Evolutionary conservation across 2,888 invertebrate species (phyloP), one percentile per base, ranked within the genome.

Genomic region (Agrenia bidenticulata): DNA sequence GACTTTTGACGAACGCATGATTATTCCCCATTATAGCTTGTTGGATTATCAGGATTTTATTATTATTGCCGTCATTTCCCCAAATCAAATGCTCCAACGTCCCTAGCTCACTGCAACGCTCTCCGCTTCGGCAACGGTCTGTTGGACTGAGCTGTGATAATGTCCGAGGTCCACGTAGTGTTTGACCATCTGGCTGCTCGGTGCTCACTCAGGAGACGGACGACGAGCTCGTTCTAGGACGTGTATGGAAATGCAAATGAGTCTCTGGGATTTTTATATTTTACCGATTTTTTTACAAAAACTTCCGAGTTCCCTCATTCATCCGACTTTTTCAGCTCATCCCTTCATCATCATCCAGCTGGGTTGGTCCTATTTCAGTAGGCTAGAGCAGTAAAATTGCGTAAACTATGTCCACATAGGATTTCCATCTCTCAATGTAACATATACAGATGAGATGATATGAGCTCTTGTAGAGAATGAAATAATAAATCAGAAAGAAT

Each of bases 241-340:
- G 45, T 51, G 19, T 62, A 66, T 66, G 62, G 23, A 39, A 37
- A 72, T 72, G 71, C 64, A 67, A 72, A 72, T 72, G 67, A 69
- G 66, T 17, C 57, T 37, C 27, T 21, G 42, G 61, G 49, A 56
- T 64, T 71, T 71, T 71, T 68, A 63, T 66, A 62, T 63, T 66
- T 69, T 69, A 56, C 56, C 63, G 63, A 69, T 67, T 72, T 72
- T 70, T 68, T 63, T 59, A 57, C 24, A 32, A 32, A 57, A 57
- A 41, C 37, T 32, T 32, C 5, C 49, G 17, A 19, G n/a, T 51
- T 51, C 54, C 65, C 51, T 61, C 57, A 41, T 67, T 51, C 51
- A 23, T 24, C 24, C 19, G n/a, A 45, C 9, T 45, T 45, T 45
- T 32, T 5, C 19, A 45, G n/a, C 15, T 17, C 51, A 51, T 51